These are phyloP conservation scores for Caenorhabditis tropicalis DNA, from an alignment of 1,140 invertebrate species.

Conservation along the genomic window DNA sequence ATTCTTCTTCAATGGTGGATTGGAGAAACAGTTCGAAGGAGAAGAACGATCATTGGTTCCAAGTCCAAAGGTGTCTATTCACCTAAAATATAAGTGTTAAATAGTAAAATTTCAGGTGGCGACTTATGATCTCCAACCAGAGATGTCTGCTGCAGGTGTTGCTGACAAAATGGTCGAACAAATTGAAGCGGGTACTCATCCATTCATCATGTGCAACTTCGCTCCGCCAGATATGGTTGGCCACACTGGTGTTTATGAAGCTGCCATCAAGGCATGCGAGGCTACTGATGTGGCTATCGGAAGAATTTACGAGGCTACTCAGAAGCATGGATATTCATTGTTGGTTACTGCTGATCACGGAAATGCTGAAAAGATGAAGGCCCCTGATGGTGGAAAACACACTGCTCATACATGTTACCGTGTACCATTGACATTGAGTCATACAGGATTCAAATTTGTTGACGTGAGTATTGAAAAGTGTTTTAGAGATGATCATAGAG, in stretches of 20 bases:
- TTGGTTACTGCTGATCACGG: slow-evolving; percentile 75
- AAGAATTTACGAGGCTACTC: slow-evolving; percentile 72
- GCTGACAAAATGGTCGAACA: slow-evolving; percentile 74
- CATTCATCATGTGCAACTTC: slow-evolving; percentile 75
- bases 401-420: slow-evolving; percentile 74
- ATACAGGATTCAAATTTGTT: slow-evolving; percentile 65
- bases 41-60: slow-evolving; percentile 74
- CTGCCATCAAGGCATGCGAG: slow-evolving; percentile 73
- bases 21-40: slow-evolving; percentile 72
- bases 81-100: not conserved
- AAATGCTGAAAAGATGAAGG: slow-evolving; percentile 75
- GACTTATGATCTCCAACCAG: slow-evolving; percentile 74
- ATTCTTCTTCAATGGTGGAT: slow-evolving; percentile 75
- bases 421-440: slow-evolving; percentile 72
- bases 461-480: not conserved
- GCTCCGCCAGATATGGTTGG: slow-evolving; percentile 75
- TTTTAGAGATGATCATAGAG: not conserved
- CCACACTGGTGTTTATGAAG: slow-evolving; percentile 74
- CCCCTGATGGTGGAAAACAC: slow-evolving; percentile 73
- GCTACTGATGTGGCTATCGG: slow-evolving; percentile 73
- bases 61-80: slow-evolving; percentile 75
- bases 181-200: slow-evolving; percentile 72
- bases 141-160: slow-evolving; percentile 74
- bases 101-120: slow-evolving; percentile 63
- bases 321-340: slow-evolving; percentile 73